Percentiles rank a stretch among this genome's conserved stretches.
Conservation (phyloP, 2,113 vertebrate species). For the Zosterops lateralis region DNA sequence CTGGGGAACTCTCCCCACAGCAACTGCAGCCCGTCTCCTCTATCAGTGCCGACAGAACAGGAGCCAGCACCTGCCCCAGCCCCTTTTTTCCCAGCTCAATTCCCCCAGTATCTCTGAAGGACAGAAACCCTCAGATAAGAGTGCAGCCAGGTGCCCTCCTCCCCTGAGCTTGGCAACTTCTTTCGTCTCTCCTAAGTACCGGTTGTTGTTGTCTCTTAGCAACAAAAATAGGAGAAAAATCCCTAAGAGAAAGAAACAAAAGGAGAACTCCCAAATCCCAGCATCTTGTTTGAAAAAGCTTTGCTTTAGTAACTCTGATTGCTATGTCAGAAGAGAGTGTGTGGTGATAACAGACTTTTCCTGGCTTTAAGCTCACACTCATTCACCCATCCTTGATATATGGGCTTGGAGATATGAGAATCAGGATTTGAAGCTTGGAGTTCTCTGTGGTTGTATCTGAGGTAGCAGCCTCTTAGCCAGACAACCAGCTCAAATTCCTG, state of each 20-base stretch:
- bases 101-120: background rate
- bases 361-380: background rate
- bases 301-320: background rate
- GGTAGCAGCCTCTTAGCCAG: background rate
- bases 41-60: background rate
- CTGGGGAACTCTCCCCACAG: background rate
- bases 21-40: background rate
- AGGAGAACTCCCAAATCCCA: background rate
- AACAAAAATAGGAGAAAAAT: background rate
- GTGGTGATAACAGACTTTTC: background rate
- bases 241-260: background rate
- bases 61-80: background rate
- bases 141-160: background rate
- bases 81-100: background rate
- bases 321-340: background rate
- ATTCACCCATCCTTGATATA: background rate
- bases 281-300: background rate
- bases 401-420: accelerated
- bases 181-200: background rate
- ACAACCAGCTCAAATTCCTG: background rate
- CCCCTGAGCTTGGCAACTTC: background rate
- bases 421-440: background rate
- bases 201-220: background rate
- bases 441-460: background rate
- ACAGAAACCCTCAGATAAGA: background rate